Percentiles rank a stretch among this genome's conserved stretches.
phyloP scores from a whole-genome alignment of 1,140 invertebrate genomes.

The Zeugodacus cucurbitae region DNA sequence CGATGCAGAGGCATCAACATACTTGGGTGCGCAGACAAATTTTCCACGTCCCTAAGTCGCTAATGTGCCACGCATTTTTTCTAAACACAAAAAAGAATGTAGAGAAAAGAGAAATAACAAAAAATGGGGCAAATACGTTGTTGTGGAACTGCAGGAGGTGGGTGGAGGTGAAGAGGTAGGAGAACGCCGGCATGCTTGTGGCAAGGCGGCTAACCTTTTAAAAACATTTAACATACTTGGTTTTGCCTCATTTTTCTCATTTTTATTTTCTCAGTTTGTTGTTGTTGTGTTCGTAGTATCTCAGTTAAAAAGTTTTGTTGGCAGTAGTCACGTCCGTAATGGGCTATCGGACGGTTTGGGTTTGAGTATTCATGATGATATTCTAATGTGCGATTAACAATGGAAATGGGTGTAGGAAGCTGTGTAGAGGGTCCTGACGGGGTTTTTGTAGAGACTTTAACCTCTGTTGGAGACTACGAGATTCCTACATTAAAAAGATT shows the following conservation, averaged over 20 bases:
- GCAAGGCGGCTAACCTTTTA: too few relatives aligned
- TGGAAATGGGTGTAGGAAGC: too few relatives aligned
- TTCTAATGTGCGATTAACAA: not conserved
- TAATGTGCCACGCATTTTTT: not conserved
- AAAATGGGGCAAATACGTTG: not conserved
- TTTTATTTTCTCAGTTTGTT: not conserved
- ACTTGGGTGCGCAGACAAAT: not conserved
- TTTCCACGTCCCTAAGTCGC: conserved; percentile 10
- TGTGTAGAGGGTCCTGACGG: too few relatives aligned
- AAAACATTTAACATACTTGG: not conserved
- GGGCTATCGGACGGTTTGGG: not conserved
- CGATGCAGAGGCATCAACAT: not conserved
- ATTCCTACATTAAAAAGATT: too few relatives aligned
- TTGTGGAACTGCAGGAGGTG: not conserved
- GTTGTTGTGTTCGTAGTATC: not conserved
- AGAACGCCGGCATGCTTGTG: too few relatives aligned
- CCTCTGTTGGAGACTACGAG: too few relatives aligned
- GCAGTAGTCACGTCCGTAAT: not conserved
- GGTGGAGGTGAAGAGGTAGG: not conserved
- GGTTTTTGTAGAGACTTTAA: too few relatives aligned
- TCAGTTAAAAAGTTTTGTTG: not conserved
- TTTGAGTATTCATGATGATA: not conserved
- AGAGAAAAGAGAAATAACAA: too few relatives aligned
- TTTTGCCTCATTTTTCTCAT: not conserved
- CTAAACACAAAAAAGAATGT: not conserved